Evolutionary conservation across 2,113 vertebrate genomes (phyloP).

Genomic region (Symphodus melops): DNA sequence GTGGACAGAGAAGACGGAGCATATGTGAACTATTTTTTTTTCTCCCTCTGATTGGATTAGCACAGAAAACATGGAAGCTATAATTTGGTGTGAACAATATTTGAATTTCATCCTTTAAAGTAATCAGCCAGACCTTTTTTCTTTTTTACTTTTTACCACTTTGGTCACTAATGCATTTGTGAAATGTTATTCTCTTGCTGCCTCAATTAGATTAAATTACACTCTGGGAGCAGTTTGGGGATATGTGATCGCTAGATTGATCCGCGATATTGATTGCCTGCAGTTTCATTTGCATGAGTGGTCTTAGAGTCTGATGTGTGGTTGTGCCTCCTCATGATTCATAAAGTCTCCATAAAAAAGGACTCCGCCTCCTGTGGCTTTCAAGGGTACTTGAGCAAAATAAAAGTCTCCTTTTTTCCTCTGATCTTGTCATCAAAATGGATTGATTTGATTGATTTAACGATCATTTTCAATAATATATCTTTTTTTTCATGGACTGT

Average conservation of each 20-base stretch:
- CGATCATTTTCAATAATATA: too few relatives aligned
- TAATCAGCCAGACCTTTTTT: conserved; percentile 57
- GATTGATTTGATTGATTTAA: too few relatives aligned
- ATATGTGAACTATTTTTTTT: conserved; percentile 32
- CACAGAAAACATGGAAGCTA: conserved; percentile 21
- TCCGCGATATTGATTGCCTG: conserved; percentile 65
- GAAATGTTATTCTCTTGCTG: conserved; percentile 31
- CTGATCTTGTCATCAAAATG: too few relatives aligned
- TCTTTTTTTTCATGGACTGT: conserved; percentile 28
- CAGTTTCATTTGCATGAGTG: conserved; percentile 79
- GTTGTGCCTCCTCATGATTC: conserved; percentile 21
- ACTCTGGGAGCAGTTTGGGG: conserved; percentile 32
- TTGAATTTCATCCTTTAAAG: conserved; percentile 48
- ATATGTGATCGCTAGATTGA: conserved; percentile 50
- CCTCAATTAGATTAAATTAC: conserved; percentile 37
- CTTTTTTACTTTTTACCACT: conserved; percentile 55
- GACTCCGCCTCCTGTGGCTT: not conserved
- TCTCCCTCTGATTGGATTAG: conserved; percentile 14
- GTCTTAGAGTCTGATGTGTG: conserved; percentile 52
- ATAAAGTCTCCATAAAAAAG: conserved; percentile 36
- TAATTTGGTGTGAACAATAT: conserved; percentile 52
- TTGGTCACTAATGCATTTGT: conserved; percentile 38
- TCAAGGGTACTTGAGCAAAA: not conserved
- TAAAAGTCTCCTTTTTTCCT: conserved; percentile 8
- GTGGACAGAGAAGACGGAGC: not conserved